Percentiles rank a stretch among this genome's conserved stretches.
These are phyloP conservation scores for Holocentrus rufus DNA, from an alignment of 2,797 vertebrate species.

Conservation along the genomic window DNA sequence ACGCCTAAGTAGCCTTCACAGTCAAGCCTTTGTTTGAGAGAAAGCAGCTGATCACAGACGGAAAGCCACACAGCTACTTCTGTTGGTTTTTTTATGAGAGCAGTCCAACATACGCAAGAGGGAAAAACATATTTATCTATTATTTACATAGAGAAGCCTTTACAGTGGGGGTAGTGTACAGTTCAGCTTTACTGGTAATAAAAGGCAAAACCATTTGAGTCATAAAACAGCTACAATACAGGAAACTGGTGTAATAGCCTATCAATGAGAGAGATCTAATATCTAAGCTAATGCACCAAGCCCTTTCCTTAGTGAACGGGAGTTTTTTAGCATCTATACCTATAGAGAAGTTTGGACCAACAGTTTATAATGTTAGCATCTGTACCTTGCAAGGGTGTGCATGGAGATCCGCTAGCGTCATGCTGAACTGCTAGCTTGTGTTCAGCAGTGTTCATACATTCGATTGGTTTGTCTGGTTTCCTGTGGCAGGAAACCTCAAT, in stretches of 20 bases:
- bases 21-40: slow-evolving; percentile 68
- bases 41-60: slow-evolving; percentile 73
- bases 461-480: slow-evolving; percentile 8
- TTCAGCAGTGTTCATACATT: neutral
- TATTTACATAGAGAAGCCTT: neutral
- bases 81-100: slow-evolving; percentile 17
- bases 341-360: neutral
- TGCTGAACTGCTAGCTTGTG: neutral
- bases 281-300: neutral
- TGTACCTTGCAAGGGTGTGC: neutral
- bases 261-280: neutral
- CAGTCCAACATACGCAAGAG: slow-evolving; percentile 16
- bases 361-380: neutral
- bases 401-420: neutral
- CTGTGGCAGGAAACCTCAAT: slow-evolving; percentile 32
- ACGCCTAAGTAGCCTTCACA: slow-evolving; percentile 57
- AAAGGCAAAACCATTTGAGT: neutral
- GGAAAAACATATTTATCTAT: neutral
- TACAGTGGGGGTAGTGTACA: neutral
- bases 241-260: neutral
- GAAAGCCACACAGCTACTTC: slow-evolving; percentile 56
- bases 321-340: neutral
- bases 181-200: neutral
- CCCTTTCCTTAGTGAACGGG: neutral
- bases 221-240: neutral